Evolutionary conservation across 2,113 vertebrate genomes (phyloP).

Genomic region (Ceyx cyanopectus): DNA sequence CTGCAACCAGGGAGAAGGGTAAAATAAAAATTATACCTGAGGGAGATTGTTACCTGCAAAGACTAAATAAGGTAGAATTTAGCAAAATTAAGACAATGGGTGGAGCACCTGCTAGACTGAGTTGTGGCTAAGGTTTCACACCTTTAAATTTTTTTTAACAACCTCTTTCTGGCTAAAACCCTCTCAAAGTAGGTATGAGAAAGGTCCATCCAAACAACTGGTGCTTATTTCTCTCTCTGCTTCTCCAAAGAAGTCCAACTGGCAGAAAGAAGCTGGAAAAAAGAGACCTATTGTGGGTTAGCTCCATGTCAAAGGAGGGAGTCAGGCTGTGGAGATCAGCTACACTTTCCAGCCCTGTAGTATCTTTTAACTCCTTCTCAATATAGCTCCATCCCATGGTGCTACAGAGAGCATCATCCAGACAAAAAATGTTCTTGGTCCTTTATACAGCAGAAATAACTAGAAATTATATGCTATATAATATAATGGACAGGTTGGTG

Average conservation of each 20-base stretch:
- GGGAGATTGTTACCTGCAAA: background rate
- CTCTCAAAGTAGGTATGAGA: background rate
- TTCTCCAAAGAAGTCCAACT: background rate
- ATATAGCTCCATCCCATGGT: background rate
- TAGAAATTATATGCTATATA: background rate
- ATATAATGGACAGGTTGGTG: background rate
- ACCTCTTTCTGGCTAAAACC: background rate
- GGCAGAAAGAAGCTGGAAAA: background rate
- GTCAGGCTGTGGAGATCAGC: background rate
- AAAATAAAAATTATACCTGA: background rate
- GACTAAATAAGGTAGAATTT: background rate
- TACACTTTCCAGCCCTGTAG: background rate
- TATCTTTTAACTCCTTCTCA: background rate
- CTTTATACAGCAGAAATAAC: background rate
- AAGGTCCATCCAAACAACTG: background rate
- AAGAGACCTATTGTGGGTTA: background rate
- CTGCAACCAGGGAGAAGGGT: background rate
- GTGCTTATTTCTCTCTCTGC: background rate
- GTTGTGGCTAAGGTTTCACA: background rate
- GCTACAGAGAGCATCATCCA: background rate
- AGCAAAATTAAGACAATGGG: background rate
- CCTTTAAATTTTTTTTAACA: background rate
- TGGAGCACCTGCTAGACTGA: background rate
- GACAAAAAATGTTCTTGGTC: background rate
- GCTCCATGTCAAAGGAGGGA: background rate